Percentiles rank a stretch among this genome's conserved stretches.
Conservation (phyloP, 1,140 invertebrate species). For the Conus betulinus region DNA sequence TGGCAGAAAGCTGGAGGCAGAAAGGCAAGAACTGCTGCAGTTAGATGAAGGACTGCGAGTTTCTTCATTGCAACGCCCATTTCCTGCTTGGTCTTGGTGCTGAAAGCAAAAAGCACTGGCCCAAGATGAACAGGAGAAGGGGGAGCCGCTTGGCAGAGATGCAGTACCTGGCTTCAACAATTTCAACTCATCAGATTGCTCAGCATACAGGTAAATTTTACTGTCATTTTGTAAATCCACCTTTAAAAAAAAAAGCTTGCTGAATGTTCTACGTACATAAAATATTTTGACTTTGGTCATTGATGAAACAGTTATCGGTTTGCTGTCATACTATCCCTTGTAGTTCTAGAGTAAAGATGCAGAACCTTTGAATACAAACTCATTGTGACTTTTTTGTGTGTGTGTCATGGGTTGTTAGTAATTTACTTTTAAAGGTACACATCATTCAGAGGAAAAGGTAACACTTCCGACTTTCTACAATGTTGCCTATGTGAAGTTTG, state of each 20-base stretch:
- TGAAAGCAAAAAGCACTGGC: neutral
- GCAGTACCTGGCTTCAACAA: neutral
- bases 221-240: neutral
- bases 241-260: neutral
- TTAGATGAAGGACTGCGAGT: constrained; percentile 15
- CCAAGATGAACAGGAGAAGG: neutral
- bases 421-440: too few relatives aligned
- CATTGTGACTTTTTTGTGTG: too few relatives aligned
- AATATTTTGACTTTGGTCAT: too few relatives aligned
- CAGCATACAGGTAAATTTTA: neutral
- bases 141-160: neutral
- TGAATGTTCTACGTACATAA: neutral
- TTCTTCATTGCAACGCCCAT: constrained; percentile 33
- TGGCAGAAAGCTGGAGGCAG: neutral
- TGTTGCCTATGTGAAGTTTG: neutral
- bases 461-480: neutral
- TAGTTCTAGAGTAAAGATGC: neutral
- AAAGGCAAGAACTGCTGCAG: neutral
- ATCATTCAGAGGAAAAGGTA: too few relatives aligned
- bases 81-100: constrained; percentile 7
- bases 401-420: too few relatives aligned
- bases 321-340: neutral
- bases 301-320: too few relatives aligned
- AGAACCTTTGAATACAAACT: too few relatives aligned
- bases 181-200: neutral